Evolutionary conservation across 2,888 invertebrate genomes (phyloP), one percentile per base, ranked within the genome.

Genomic region (Ormyrus thymus): DNA sequence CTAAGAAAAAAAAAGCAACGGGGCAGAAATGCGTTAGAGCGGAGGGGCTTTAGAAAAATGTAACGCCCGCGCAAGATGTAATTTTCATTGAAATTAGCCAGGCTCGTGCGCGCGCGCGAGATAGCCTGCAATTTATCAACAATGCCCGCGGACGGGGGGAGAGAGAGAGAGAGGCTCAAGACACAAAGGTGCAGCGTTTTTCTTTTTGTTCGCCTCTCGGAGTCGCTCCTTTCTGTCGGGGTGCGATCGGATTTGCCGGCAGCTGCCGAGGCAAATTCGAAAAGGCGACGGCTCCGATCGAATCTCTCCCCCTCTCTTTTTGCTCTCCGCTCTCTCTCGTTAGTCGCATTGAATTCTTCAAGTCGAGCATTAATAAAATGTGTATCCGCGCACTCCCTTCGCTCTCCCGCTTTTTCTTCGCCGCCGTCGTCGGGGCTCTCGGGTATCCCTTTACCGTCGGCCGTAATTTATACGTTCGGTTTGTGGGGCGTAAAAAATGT

Each of bases 221-320:
- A 29, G 29, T 29, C 29, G 70, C 15, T 70, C 59, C 64, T 62
- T 65, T 73, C 48, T 58, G 65, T 64, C 46, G 56, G 65, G 65
- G 56, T 65, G 56, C 73, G 73, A 73, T 73, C 73, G 73, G 65
- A 65, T 73, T 73, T 73, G 73, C 73, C 65, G 43, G 73, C 73
- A 15, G 73, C 73, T 64, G 73, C 73, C 56, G 50, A 73, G 65
- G 73, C 9, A 29, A 64, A 58, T n/a, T 65, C 56, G 56, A 58
- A n/a, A 50, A 55, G 15, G 3, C 11, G 15, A n/a, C 56, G 51
- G 8, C 46, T 15, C 6, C 4, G 43, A 45, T 51, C 62, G 58
- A 51, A 71, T 71, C 53, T 53, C 13, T 45, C n/a, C 10, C n/a
- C n/a, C n/a, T n/a, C n/a, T n/a, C n/a, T n/a, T 29, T 29, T 29